Base-by-base conservation (phyloP, 2,888 invertebrate species). In the Xylota segnis region DNA sequence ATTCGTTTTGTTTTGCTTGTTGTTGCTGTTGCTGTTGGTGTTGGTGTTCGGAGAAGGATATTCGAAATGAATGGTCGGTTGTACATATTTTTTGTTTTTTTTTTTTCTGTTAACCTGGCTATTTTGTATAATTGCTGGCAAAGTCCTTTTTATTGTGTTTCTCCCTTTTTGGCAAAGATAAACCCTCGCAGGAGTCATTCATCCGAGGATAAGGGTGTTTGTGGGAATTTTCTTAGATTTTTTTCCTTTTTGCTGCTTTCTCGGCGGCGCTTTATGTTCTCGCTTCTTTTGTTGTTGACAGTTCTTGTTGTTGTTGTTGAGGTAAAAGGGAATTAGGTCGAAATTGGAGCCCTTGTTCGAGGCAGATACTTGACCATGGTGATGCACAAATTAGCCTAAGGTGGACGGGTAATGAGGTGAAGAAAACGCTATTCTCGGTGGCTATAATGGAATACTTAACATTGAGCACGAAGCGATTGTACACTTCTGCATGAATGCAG, bases 351-450 rank as follows among this genome's bases (percentile, higher is more conserved):
- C 63, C 63, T 76, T 76, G 40, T 50, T 65, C 32, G 10, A 56
- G 54, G 23, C 34, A 52, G 52, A 63, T 63, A 83, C 74, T 84
- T 84, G 84, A 84, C 84, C 84, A 61, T 84, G 75, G 18, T 27
- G 74, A 76, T 81, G 70, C 81, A 84, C 40, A 81, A 75, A 84
- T 84, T 84, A 76, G 59, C 81, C 54, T 52, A 37, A 59, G 84
- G 75, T 66, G 59, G 66, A 10, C 52, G 76, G 75, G 75, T 84
- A 84, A 84, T 84, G 84, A 84, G 70, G 84, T 81, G 75, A 71
- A 84, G 65, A 58, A 65, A 70, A 34, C 32, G 74, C 32, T 83
- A 43, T 83, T 45, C 74, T 74, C 68, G 59, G 52, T 29, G 47
- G 45, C 58, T 52, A 59, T 71, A 84, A 75, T 70, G 63, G 37